Percentiles rank a stretch among this genome's conserved stretches.
Evolutionary conservation across 2,113 vertebrate species (phyloP).

Genomic region (Trichechus manatus): DNA sequence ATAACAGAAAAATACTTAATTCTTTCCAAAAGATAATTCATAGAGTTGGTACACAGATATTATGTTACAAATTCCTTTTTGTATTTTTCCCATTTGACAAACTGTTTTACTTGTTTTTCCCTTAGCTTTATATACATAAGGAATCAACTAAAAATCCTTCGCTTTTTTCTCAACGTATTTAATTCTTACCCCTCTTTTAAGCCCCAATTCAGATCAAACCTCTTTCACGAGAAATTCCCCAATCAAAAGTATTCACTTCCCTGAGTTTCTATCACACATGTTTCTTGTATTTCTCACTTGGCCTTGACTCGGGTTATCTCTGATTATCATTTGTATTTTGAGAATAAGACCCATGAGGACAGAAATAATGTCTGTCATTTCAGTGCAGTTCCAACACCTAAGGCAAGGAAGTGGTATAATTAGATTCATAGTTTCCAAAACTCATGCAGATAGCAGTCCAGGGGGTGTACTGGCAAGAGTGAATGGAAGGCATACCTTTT

Average conservation of each 20-base stretch:
- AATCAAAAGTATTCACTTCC: background rate
- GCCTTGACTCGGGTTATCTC: background rate
- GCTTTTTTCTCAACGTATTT: background rate
- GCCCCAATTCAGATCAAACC: background rate
- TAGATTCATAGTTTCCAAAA: background rate
- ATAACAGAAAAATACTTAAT: background rate
- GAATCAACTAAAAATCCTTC: background rate
- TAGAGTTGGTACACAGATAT: background rate
- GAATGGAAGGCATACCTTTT: background rate
- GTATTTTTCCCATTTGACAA: background rate
- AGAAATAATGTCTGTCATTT: background rate
- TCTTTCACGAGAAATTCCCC: background rate
- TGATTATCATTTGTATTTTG: background rate
- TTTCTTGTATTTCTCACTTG: background rate
- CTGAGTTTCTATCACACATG: background rate
- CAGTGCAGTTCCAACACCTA: background rate
- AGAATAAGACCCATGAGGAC: background rate
- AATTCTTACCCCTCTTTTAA: background rate
- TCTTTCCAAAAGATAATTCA: conserved; percentile 8
- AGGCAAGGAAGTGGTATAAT: background rate
- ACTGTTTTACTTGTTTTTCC: background rate
- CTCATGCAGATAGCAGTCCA: fast-evolving
- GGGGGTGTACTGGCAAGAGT: background rate
- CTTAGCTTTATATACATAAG: background rate
- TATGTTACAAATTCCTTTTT: background rate